Evolutionary conservation across 2,113 vertebrate genomes (phyloP).

Genomic region (Haplochromis vanheusdeni): DNA sequence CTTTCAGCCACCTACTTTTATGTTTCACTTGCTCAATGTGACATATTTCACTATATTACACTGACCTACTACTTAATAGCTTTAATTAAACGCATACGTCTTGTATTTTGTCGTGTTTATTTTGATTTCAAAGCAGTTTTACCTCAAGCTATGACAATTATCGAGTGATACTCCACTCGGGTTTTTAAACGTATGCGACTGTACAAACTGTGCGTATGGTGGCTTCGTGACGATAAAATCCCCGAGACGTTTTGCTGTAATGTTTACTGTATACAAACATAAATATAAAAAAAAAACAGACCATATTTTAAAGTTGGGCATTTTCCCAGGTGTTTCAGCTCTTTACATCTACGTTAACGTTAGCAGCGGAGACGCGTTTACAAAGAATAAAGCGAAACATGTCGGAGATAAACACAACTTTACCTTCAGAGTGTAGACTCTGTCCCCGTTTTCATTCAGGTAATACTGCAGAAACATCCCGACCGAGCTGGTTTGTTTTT

Average conservation of each 20-base stretch:
- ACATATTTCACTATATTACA: neutral
- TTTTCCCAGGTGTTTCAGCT: neutral
- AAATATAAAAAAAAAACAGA: neutral
- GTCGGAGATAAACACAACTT: neutral
- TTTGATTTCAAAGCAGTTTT: neutral
- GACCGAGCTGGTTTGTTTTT: neutral
- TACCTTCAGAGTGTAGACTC: slow-evolving; percentile 87
- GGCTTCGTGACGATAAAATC: neutral
- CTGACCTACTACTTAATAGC: neutral
- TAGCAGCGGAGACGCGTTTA: fast-evolving
- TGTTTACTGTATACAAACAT: neutral
- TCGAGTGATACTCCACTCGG: neutral
- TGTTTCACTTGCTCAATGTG: neutral
- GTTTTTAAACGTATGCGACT: neutral
- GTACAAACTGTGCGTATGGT: neutral
- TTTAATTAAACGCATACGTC: fast-evolving
- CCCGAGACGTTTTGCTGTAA: neutral
- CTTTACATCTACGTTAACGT: neutral
- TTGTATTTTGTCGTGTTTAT: neutral
- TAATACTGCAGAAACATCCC: slow-evolving; percentile 85
- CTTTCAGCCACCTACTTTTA: neutral
- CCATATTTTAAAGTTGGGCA: neutral
- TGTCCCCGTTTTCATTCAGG: slow-evolving; percentile 74
- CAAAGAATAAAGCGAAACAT: neutral
- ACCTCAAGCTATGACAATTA: neutral